Evolutionary conservation across 1,140 invertebrate genomes (phyloP), one percentile per base, ranked within the genome.

Genomic region (Lepidostoma basale): DNA sequence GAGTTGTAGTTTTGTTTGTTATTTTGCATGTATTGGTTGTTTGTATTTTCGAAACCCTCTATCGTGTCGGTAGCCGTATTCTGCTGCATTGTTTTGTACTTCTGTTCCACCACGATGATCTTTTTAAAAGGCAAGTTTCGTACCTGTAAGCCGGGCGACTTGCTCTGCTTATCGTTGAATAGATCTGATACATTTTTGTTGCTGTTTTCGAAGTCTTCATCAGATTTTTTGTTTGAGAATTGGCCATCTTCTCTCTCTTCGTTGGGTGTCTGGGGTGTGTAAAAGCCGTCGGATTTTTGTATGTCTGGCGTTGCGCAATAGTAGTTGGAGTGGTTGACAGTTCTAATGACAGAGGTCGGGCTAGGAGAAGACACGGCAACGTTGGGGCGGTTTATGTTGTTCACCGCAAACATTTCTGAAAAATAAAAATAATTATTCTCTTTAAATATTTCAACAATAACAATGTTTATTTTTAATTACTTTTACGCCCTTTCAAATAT

Each of bases 251-350:
- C 36, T 25, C 3, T 5, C 16, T 42, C 39, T 44, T 44, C 39
- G 16, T 62, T 62, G 16, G 39, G 56, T 23, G 22, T 58, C 20
- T 66, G 63, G 10, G 8, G 22, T 14, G 1, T 22, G 40, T 36
- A 58, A 10, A 47, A 44, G 12, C 16, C 49, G 39, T 47, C 40
- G 3, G 36, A 30, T 22, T 54, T 67, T 30, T 45, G 26, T 25
- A 39, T 56, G 30, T 66, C 59, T 12, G 59, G 59, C 10, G 69
- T 62, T 62, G 76, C 79, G 70, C 79, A 82, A 52, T 81, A 73
- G 71, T 76, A 82, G 58, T 77, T 81, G 0, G 81, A 80, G 25
- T 82, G 81, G 63, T 83, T 82, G 64, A 82, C 80, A 72, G 76
- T 79, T 22, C 74, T 69, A 39, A 82, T 82, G 60, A 83, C 78